These are phyloP conservation scores for Drosophila repleta DNA, from an alignment of 1,140 invertebrate species.

Conservation along the genomic window DNA sequence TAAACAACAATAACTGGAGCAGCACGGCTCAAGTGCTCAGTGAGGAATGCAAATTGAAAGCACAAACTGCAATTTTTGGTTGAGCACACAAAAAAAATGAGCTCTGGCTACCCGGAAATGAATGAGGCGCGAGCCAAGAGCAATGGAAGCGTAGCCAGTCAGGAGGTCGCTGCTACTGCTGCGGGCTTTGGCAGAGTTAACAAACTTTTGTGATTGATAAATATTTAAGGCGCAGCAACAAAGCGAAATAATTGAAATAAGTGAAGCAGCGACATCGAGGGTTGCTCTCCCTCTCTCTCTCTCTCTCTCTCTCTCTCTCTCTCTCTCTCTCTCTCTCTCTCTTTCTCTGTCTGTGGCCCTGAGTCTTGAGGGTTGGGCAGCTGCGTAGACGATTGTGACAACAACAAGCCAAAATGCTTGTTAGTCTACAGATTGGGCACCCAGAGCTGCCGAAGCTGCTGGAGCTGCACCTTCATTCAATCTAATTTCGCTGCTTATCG, in stretches of 20 bases:
- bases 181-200: constrained; percentile 38
- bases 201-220: constrained; percentile 79
- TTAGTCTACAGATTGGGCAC: constrained; percentile 35
- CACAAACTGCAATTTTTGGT: constrained; percentile 60
- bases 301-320: constrained; percentile 1
- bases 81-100: constrained; percentile 14
- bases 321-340: not conserved
- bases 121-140: constrained; percentile 17
- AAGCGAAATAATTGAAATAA: constrained; percentile 82
- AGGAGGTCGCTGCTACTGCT: constrained; percentile 1
- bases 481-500: constrained; percentile 81
- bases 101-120: constrained; percentile 41
- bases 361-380: constrained; percentile 14
- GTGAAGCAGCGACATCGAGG: constrained; percentile 58
- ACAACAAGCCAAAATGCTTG: constrained; percentile 68
- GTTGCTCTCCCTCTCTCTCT: constrained; percentile 20
- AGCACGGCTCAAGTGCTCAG: constrained; percentile 47
- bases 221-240: constrained; percentile 80
- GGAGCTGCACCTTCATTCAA: constrained; percentile 73
- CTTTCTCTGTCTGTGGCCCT: no score
- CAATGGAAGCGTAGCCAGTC: not conserved
- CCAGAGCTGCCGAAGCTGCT: constrained; percentile 6
- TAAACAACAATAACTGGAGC: constrained; percentile 5
- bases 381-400: constrained; percentile 57
- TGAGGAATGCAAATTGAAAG: constrained; percentile 69